These are phyloP conservation scores for Halisarca cf. caerulea DNA, from an alignment of 37 sponge, comb jelly and placozoan species.

Conservation along the genomic window DNA sequence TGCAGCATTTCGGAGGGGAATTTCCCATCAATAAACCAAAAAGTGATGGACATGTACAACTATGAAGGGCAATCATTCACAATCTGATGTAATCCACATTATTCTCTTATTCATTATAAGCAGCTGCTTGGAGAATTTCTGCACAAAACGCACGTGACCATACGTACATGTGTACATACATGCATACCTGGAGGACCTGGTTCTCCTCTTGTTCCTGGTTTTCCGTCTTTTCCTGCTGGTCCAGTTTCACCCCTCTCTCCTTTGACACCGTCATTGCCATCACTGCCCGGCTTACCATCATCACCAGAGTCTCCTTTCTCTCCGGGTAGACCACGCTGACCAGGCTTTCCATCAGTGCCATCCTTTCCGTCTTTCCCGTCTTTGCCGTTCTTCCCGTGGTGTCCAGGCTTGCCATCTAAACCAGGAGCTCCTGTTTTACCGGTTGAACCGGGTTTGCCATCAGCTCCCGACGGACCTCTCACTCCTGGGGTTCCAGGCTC, in stretches of 20 bases:
- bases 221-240: no score
- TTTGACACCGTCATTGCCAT: no score
- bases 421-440: not conserved
- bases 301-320: not conserved
- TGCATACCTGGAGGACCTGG: not conserved
- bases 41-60: no score
- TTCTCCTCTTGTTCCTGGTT: not conserved
- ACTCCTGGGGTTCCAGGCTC: not conserved
- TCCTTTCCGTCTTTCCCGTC: not conserved
- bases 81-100: no score
- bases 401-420: not conserved
- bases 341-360: constrained; percentile 29
- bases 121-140: no score
- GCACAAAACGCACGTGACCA: no score
- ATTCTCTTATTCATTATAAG: no score
- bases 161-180: no score
- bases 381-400: not conserved
- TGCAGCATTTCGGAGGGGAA: no score
- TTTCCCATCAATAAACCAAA: no score
- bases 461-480: not conserved
- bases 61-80: no score
- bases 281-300: not conserved
- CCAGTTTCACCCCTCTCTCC: no score
- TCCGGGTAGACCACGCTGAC: not conserved
- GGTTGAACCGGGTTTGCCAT: not conserved